Conservation (phyloP, 2,113 vertebrate genomes). For the Hiodon tergisus region DNA sequence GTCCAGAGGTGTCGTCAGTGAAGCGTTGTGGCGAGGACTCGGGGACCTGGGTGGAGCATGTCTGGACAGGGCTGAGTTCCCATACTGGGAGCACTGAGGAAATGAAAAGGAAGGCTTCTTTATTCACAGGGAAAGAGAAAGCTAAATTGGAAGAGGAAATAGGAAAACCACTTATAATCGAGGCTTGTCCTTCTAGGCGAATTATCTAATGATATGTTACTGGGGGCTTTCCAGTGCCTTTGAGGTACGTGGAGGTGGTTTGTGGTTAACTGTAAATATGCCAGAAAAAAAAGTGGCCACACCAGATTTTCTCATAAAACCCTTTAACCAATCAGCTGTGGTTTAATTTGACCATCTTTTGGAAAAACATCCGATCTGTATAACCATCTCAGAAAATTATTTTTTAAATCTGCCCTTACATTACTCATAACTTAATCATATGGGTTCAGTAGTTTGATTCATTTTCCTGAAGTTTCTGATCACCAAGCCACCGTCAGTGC, state of each 20-base stretch:
- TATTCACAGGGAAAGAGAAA: not conserved
- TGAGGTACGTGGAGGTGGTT: slow-evolving; percentile 22
- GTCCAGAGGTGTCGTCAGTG: slow-evolving; percentile 41
- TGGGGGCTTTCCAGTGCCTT: slow-evolving; percentile 17
- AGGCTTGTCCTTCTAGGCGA: slow-evolving; percentile 11
- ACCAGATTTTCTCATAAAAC: slow-evolving; percentile 33
- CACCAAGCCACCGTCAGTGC: slow-evolving; percentile 15
- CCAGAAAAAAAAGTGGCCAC: slow-evolving; percentile 16
- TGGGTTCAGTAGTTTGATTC: slow-evolving; percentile 10
- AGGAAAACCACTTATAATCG: slow-evolving; percentile 3
- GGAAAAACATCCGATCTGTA: slow-evolving; percentile 20
- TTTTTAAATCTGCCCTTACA: slow-evolving; percentile 20
- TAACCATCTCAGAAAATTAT: slow-evolving; percentile 9
- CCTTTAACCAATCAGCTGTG: slow-evolving; percentile 23
- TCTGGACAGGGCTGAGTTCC: slow-evolving; percentile 34
- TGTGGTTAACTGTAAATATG: slow-evolving; percentile 21
- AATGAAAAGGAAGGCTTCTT: slow-evolving; percentile 35
- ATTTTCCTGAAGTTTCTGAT: slow-evolving; percentile 15
- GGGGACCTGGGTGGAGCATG: slow-evolving; percentile 46
- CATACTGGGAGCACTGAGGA: slow-evolving; percentile 30
- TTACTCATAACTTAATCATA: slow-evolving; percentile 16
- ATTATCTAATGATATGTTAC: slow-evolving; percentile 21
- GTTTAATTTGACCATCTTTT: slow-evolving; percentile 25
- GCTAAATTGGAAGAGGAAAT: not conserved
- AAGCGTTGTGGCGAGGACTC: slow-evolving; percentile 44